Evolutionary conservation across 2,797 vertebrate species (phyloP), one percentile per base, ranked within the genome.

Genomic region (Oreochromis grahami): DNA sequence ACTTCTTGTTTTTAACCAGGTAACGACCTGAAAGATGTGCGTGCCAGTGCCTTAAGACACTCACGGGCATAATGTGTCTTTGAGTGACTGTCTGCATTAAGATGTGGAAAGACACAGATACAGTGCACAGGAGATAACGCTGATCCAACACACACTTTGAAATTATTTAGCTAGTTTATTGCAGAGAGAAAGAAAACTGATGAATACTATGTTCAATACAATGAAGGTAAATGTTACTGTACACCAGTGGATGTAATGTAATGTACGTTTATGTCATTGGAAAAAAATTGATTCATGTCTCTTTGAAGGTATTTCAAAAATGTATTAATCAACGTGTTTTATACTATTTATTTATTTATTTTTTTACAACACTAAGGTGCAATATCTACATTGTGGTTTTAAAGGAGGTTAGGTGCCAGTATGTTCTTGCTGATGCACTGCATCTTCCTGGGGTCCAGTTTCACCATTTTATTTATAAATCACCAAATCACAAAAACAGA

Each of bases 1-100:
- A 76, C 53, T 17, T 43, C 12, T 52, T 68, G 32, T n/a, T 72
- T 77, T 77, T 77, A 74, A 53, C 8, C 53, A 53, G 80, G 72
- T 72, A 85, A 53, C 7, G 5, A 53, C 70, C 72, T 10, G 2
- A 8, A 83, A 58, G 14, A 78, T 41, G 32, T 2, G 9, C 43
- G 8, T 26, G 24, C 21, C 63, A 70, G 21, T 43, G 63, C 21
- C 38, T 43, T 17, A 43, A 70, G 26, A 56, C 55, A 0, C 63
- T 70, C 21, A 17, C 21, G 5, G 21, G 13, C 14, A 3, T 70
- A 26, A 0, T 79, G 29, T 15, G 50, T 21, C 3, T 76, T 51
- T 65, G 14, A 76, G 52, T 51, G 74, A 78, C 56, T 50, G 45
- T 53, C 52, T 77, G 76, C 38, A 34, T 43, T 24, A 68, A 68